Evolutionary conservation across 2,888 invertebrate species (phyloP).

Genomic region (Cyaniris semiargus): DNA sequence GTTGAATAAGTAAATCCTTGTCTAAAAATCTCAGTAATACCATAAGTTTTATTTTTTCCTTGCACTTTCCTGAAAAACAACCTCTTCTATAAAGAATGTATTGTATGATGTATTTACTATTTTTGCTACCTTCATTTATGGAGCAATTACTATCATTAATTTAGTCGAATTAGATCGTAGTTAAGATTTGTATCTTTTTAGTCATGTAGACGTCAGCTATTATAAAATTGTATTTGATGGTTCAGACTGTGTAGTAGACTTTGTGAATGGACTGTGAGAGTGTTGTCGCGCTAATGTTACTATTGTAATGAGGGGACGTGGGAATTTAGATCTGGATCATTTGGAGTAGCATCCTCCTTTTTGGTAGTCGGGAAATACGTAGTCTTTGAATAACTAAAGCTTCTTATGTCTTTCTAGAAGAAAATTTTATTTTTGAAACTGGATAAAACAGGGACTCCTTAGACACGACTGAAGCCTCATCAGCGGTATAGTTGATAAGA

Average conservation of each 20-base stretch:
- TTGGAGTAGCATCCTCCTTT: slow-evolving; percentile 22
- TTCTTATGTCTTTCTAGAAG: neutral
- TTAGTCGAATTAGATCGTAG: neutral
- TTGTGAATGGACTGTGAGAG: slow-evolving; percentile 61
- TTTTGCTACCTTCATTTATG: neutral
- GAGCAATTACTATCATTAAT: neutral
- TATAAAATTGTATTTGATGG: slow-evolving; percentile 14
- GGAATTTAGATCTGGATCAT: slow-evolving; percentile 43
- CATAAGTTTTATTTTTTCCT: neutral
- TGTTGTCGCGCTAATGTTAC: slow-evolving; percentile 44
- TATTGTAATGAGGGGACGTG: slow-evolving; percentile 43
- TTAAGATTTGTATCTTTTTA: no score
- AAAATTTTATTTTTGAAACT: neutral
- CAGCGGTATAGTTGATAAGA: no score
- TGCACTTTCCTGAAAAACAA: neutral
- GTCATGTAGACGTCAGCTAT: slow-evolving; percentile 2
- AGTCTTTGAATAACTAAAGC: neutral
- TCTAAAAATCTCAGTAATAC: neutral
- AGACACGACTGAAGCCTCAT: no score
- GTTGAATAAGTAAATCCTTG: no score
- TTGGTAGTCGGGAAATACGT: neutral
- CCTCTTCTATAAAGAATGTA: neutral
- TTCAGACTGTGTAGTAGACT: slow-evolving; percentile 29
- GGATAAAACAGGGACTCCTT: no score
- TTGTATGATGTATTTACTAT: no score